Base-by-base conservation (phyloP, 1,140 invertebrate genomes). In the Drosophila prosaltans region DNA sequence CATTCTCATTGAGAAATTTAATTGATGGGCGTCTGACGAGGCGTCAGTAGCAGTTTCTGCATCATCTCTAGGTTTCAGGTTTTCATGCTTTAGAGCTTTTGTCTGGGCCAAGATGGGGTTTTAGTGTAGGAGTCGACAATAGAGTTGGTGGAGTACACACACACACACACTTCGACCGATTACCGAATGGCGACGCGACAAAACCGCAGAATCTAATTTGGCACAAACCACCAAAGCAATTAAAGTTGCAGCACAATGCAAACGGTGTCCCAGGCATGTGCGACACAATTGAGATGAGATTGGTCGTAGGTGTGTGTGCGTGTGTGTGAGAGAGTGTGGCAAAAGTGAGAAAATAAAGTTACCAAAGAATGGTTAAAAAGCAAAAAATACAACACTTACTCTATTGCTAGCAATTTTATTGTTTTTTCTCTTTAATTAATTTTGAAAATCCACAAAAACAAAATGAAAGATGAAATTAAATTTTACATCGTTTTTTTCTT, bases 191-290 rank as follows among this genome's bases (percentile, higher is more conserved):
- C 80, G 80, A 82, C 75, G 80, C 81, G 81, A 78, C 67, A 75
- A 78, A 89, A 78, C 84, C 84, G 69, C 84, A 75, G 72, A 89
- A 90, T 89, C 84, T 89, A 89, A 89, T 89, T 89, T 89, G 78
- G 80, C 74, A 74, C 88, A 91, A 91, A 91, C 83, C 88, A 73
- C 88, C 72, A 81, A 91, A 91, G 88, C 88, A 91, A 91, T 91
- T 91, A 91, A 91, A 91, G 89, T 91, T 91, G 84, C 83, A 90
- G 78, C 75, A 70, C 72, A 74, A 75, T 77, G 85, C 77, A 78
- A 82, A 65, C 67, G 75, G 71, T 79, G 74, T 72, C 61, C 69
- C 24, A 51, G 45, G 21, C 45, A 51, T 51, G 45, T 51, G 45
- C 45, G 45, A 51, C 45, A 51, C 45, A 51, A 51, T 51, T 51